Base-by-base conservation (phyloP, 1,140 invertebrate species). In the Venturia canescens region DNA sequence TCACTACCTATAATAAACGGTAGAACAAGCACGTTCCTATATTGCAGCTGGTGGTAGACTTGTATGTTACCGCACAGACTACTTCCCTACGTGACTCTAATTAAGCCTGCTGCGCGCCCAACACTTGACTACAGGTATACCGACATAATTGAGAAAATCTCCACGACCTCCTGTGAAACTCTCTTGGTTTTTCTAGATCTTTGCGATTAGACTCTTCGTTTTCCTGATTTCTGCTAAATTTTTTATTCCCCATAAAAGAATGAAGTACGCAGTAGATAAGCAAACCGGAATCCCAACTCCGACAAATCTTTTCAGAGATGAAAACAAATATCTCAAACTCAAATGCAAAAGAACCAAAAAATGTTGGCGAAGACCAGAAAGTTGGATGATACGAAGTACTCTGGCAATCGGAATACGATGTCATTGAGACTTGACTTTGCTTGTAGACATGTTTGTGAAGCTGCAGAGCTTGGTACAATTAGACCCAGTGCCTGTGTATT, bases 81-180 rank as follows among this genome's bases (percentile, higher is more conserved):
- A 15, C 29, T 29, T 69, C 27, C 27, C 66, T 69, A 74, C 44
- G 71, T 53, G 71, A 23, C 71, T 50, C 44, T 53, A 74, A 74
- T 74, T 74, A 74, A 74, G 48, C 1, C 16, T 26, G n/a, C 3
- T 71, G n/a, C 48, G 38, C 71, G 71, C 44, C 48, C 66, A 69
- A 69, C 66, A 31, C 27, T 15, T 29, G 18, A 34, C 66, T 29
- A 69, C 5, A 27, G 27, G 3, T 57, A 44, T 18, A 23, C 21
- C 23, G 38, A 53, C 71, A 50, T 53, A 50, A 53, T 74, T 74
- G 44, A 53, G 44, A 74, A 48, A 74, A 74, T 48, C 31, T 71
- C n/a, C 34, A 16, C 21, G n/a, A n/a, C 13, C 69, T 71, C 69
- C n/a, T 26, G 69, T 38, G 21, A 69, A 69, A 69, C 31, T 70